Evolutionary conservation across 2,113 vertebrate genomes (phyloP), one percentile per base, ranked within the genome.

Genomic region (Elephantulus edwardii): DNA sequence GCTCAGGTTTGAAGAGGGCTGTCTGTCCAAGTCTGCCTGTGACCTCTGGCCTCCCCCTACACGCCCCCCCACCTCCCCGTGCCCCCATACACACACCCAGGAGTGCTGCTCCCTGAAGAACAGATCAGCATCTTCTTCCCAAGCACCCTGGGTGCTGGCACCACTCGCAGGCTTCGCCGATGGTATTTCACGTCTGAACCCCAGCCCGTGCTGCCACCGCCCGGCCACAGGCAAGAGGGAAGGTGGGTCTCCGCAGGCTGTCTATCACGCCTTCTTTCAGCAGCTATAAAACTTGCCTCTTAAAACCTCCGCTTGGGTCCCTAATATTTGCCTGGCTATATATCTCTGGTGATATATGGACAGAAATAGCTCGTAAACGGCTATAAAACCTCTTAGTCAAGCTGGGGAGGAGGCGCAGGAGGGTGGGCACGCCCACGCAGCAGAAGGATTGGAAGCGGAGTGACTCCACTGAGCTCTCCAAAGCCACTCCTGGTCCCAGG

Each of bases 321-420:
- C 95, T 96, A 95, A 95, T 96, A 96, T 96, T 96, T 96, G 96
- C 93, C 95, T 94, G 95, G 95, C 92, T 86, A 66, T 96, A 96
- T 95, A 96, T 96, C 96, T 96, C 92, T 33, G 56, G 94, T 96
- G 95, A 96, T 96, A 95, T 95, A 96, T 86, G 92, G 92, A 82
- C 92, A 96, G 92, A 96, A 95, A 95, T 95, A 93, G 94, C 95
- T 95, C 93, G 92, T 96, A 96, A 96, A 95, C 3, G 91, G 95
- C 95, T 90, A 84, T 96, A 95, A 96, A 96, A 94, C 79, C 91
- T 95, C 82, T 87, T 81, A 54, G 92, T 83, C 46, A 84, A 92
- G 93, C 92, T 46, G 33, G 62, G 64, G 91, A 95, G 93, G 83
- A 96, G 91, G 88, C 1, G 3, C 30, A 5, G 11, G 82, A 92